Base-by-base conservation (phyloP, 2,888 invertebrate genomes). In the Miltochrista miniata region DNA sequence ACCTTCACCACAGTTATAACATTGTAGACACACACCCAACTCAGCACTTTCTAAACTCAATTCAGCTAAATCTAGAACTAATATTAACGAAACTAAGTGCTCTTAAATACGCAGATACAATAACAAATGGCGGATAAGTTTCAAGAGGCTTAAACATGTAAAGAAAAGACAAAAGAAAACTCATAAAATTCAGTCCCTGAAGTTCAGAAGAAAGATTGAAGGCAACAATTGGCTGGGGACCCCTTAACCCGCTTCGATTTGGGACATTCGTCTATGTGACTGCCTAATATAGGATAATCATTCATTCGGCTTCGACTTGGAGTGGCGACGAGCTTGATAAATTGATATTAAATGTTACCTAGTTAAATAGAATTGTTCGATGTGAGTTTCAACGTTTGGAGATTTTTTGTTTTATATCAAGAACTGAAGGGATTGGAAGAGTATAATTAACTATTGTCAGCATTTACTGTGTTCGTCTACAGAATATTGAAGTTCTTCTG, bases 201-300 rank as follows among this genome's bases (percentile, higher is more conserved):
- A 43, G 52, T 56, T 40, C 39, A 40, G 36, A 42, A 44, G 45
- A 52, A 49, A 57, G 62, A 59, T 65, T 59, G 55, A 67, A 67
- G 62, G 66, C 52, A 68, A 62, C 62, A 68, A 67, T 62, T 57
- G 69, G 56, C 59, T 49, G 47, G 59, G 54, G 62, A 59, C 56
- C 61, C 49, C 39, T 56, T 54, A 65, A 62, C 59, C 55, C 54
- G 14, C 45, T 68, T 50, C 54, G 52, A 66, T 65, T 61, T 59
- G 48, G 51, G 33, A 45, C 66, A 67, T 67, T 65, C 45, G 46
- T 67, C 66, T 57, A 50, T 58, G 56, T 48, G 59, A 30, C 45
- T 51, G 54, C 33, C 53, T 67, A 62, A 67, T 68, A 59, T 54
- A 15, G 2, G 42, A 62, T 54, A 48, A 67, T 68, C 69, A 65